Conservation (phyloP, 2,888 invertebrate species). For the Empis livida region DNA sequence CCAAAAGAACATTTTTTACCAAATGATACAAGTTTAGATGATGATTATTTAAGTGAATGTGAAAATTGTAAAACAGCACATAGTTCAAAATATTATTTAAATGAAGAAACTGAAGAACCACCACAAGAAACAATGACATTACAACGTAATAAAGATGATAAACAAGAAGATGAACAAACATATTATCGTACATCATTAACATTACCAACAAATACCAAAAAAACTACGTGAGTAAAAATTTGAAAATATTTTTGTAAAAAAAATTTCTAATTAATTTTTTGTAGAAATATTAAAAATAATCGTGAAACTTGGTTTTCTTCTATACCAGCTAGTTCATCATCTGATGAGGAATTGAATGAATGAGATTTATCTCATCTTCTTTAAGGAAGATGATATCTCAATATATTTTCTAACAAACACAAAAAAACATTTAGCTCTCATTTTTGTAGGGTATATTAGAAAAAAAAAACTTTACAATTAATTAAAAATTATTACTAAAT, state of each 20-base stretch:
- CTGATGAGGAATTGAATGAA: conserved; percentile 37
- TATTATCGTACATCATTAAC: conserved; percentile 52
- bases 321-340: conserved; percentile 45
- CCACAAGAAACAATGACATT: conserved; percentile 57
- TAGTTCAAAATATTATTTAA: conserved; percentile 51
- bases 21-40: conserved; percentile 39
- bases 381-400: conserved; percentile 18
- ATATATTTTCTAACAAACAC: neutral
- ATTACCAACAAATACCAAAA: conserved; percentile 47
- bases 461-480: neutral
- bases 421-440: neutral
- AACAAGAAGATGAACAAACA: conserved; percentile 34
- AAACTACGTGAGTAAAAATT: conserved; percentile 29
- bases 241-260: neutral
- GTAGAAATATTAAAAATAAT: conserved; percentile 38
- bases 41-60: conserved; percentile 71
- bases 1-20: conserved; percentile 36
- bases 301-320: conserved; percentile 49
- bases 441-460: neutral
- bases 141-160: conserved; percentile 41
- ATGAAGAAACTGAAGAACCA: conserved; percentile 39
- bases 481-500: neutral
- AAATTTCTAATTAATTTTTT: conserved; percentile 9
- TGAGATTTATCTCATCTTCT: conserved; percentile 38
- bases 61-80: conserved; percentile 72